Evolutionary conservation across 2,888 invertebrate genomes (phyloP), one percentile per base, ranked within the genome.

Genomic region (Macaria liturata): DNA sequence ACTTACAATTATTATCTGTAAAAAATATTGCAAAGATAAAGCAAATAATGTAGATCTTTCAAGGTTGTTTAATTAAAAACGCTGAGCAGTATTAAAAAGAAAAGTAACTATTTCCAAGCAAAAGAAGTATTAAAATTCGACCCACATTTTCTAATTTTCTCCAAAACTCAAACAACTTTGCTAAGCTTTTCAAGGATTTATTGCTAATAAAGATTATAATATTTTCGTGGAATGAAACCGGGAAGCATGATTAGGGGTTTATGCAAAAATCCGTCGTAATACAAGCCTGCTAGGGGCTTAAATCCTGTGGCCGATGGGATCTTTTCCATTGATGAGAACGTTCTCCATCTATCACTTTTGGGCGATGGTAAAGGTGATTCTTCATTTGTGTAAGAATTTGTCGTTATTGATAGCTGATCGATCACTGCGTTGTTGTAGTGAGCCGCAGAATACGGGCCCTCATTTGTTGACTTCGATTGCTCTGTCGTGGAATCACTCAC

Each of bases 211-310:
- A 67, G 32, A 64, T 68, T 68, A 56, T 66, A 64, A 58, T 75
- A 72, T 45, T 72, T 71, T 62, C 78, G 74, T 0, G 83, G 84
- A 51, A 75, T 63, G 68, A 88, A 84, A 52, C 79, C 81, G 32
- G 77, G 71, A 30, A 69, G 65, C 70, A 76, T 82, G 61, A 78
- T 80, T 54, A 86, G 62, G 58, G 83, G 79, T 64, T 71, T 84
- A 68, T 87, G 83, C 52, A 90, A 76, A 80, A 78, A 90, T 54
- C 91, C 88, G 66, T 91, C 89, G 66, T 89, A 90, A 75, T 91
- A 91, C 63, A 91, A 83, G 47, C 91, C 90, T 32, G 90, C 85
- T 49, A 91, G 76, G 63, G 91, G 89, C 70, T 72, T 84, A 65
- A 91, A 91, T 66, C 80, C 81, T 68, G 64, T 62, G 60, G 54